phyloP scores from a whole-genome alignment of 1,140 invertebrate genomes.

The Cyclargus thomasi region DNA sequence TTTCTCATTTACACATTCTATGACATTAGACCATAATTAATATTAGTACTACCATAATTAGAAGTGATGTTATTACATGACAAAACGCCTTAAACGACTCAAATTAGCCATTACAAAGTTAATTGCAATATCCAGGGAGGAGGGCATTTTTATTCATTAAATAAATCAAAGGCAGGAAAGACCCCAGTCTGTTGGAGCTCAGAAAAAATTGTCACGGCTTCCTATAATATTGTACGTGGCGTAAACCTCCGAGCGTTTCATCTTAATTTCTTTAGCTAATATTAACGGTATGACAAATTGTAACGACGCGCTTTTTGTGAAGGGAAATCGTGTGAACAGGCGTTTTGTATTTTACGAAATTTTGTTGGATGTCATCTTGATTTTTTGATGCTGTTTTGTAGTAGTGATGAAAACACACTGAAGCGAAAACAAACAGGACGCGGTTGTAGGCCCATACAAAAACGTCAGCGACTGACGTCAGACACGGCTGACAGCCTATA shows the following conservation, averaged over 20 bases:
- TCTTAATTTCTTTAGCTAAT: constrained; percentile 64
- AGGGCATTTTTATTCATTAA: constrained; percentile 72
- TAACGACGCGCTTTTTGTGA: background rate
- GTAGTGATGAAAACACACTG: too few relatives aligned
- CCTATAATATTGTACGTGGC: constrained; percentile 72
- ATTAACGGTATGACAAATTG: constrained; percentile 31
- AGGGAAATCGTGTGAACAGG: background rate
- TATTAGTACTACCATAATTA: constrained; percentile 15
- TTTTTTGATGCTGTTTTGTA: background rate
- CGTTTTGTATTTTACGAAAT: background rate
- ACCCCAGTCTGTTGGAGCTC: constrained; percentile 51
- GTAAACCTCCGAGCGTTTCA: constrained; percentile 64
- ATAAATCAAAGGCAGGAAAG: constrained; percentile 53
- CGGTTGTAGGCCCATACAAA: too few relatives aligned
- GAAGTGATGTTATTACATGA: constrained; percentile 7
- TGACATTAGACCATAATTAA: background rate
- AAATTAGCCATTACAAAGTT: constrained; percentile 54
- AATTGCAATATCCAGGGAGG: constrained; percentile 59
- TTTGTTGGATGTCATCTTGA: background rate
- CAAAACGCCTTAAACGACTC: constrained; percentile 24
- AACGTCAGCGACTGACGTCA: too few relatives aligned
- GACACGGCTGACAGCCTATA: too few relatives aligned
- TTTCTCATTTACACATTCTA: too few relatives aligned
- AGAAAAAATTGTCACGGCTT: constrained; percentile 70
- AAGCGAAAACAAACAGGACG: too few relatives aligned